Evolutionary conservation across 2,888 invertebrate genomes (phyloP), one percentile per base, ranked within the genome.

Genomic region (Campaea margaritaria): DNA sequence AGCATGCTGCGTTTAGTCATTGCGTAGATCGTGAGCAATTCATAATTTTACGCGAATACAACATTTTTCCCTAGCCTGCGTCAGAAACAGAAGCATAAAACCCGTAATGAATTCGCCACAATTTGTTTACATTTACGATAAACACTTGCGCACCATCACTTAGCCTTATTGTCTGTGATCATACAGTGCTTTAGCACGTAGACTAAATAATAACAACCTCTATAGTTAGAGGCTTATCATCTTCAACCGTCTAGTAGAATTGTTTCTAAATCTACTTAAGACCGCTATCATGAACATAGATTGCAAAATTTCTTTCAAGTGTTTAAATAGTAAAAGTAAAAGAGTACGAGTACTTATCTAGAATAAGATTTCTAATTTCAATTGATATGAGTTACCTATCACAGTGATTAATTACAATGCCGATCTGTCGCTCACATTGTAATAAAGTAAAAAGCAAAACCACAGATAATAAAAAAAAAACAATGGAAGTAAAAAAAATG

Each of bases 141-240:
- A 64, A 64, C 67, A 64, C 48, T 54, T 58, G 57, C 49, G 11
- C 61, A 38, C 44, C 53, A 62, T 59, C 58, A 55, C 47, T 59
- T n/a, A n/a, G n/a, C n/a, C n/a, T n/a, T 64, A 62, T 48, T 56
- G 21, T 54, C 45, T 42, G 41, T 49, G 58, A 58, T 67, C 62
- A 48, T 54, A 50, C 50, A 41, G 42, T 52, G 55, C 59, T 64
- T 49, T 49, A 42, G 45, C 43, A 27, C 34, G 58, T 62, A 70
- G 70, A 69, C 68, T 64, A 66, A 66, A 66, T 66, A 67, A 62
- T 57, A 67, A 64, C 58, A 65, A 55, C 64, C 65, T 38, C 21
- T 38, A 53, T 48, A 7, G 31, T 31, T 58, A 58, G 45, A 46
- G 5, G 41, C 41, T 45, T 45, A 47, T 28, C 39, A 39, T 31